These are phyloP conservation scores for Apogon talboti DNA, from an alignment of 2,797 vertebrate species.

Conservation along the genomic window DNA sequence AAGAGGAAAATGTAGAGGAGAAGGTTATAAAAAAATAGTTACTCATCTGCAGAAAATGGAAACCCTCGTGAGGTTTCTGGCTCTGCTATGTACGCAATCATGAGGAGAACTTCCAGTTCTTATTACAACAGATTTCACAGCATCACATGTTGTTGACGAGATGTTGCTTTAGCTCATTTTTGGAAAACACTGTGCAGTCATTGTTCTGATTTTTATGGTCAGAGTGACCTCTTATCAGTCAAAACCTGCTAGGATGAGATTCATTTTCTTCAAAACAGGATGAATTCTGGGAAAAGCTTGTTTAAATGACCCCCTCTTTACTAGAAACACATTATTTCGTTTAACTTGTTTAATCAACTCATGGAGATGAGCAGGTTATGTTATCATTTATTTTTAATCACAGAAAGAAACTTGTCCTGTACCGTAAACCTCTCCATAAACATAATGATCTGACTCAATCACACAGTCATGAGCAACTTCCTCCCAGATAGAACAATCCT, in stretches of 20 bases:
- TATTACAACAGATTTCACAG: slow-evolving; percentile 30
- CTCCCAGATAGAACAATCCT: slow-evolving; percentile 38
- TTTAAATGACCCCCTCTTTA: neutral
- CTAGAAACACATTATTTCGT: neutral
- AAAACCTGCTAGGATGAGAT: slow-evolving; percentile 22
- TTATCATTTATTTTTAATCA: neutral
- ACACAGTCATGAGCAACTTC: slow-evolving; percentile 25
- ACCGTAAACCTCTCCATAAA: slow-evolving; percentile 19
- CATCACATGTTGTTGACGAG: slow-evolving; percentile 62
- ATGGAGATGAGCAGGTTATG: neutral
- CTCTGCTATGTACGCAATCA: slow-evolving; percentile 6
- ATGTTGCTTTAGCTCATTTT: slow-evolving; percentile 26
- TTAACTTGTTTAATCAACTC: slow-evolving; percentile 1
- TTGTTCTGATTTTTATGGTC: slow-evolving; percentile 29
- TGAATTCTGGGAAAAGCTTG: slow-evolving; percentile 7
- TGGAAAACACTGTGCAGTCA: slow-evolving; percentile 30
- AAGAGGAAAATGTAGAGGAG: neutral
- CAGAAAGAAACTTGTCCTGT: neutral
- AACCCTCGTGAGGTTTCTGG: slow-evolving; percentile 10
- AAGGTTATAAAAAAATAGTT: neutral
- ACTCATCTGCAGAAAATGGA: neutral
- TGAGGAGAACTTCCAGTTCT: slow-evolving; percentile 22
- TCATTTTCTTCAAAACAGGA: slow-evolving; percentile 17
- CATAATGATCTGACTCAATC: slow-evolving; percentile 24
- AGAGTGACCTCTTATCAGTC: slow-evolving; percentile 19